Evolutionary conservation across 2,888 invertebrate species (phyloP), one percentile per base, ranked within the genome.

Genomic region (Trimorus sp.): DNA sequence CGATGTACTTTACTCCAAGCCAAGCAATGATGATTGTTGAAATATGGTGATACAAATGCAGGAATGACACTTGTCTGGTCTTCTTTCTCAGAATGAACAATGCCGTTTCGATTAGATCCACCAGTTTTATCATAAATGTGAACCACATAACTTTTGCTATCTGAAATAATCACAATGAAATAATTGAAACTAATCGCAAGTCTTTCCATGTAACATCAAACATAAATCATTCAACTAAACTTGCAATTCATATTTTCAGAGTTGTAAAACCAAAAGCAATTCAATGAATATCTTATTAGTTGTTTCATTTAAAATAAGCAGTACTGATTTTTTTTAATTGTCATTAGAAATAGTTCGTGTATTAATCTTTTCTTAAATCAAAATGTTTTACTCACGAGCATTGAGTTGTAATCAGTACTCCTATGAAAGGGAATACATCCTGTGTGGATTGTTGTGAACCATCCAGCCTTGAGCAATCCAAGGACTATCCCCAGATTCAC

Each of bases 11-110:
- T 1, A 93, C 91, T 0, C 91, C 93, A 0, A 93, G 66, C 93
- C 94, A 95, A 0, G 93, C 88, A 2, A 96, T 90, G 0, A 93
- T 86, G 14, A 94, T 86, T 0, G 95, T 93, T 56, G 94, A 93
- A 45, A 93, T 90, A 83, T 96, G 96, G 90, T 96, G 96, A 86
- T 96, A 96, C 0, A 96, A 91, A 84, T 96, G 96, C 45, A 96
- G 91, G 82, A 93, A 93, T 0, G 96, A 94, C 7, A 95, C 94
- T 91, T 96, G 96, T 26, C 93, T 93, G 54, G 94, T 91, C 88
- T 94, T 96, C 90, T 95, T 95, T 82, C 96, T 93, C 84, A 96
- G 87, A 5, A 95, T 92, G 86, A 96, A 96, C 88, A 96, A 94
- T 0, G 93, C 89, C 0, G 96, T 96, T 90, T 96, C 96, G 0